Percentiles rank a stretch among this genome's conserved stretches.
Conservation (phyloP, 1,140 invertebrate species). For the Pteromalus puparum region DNA sequence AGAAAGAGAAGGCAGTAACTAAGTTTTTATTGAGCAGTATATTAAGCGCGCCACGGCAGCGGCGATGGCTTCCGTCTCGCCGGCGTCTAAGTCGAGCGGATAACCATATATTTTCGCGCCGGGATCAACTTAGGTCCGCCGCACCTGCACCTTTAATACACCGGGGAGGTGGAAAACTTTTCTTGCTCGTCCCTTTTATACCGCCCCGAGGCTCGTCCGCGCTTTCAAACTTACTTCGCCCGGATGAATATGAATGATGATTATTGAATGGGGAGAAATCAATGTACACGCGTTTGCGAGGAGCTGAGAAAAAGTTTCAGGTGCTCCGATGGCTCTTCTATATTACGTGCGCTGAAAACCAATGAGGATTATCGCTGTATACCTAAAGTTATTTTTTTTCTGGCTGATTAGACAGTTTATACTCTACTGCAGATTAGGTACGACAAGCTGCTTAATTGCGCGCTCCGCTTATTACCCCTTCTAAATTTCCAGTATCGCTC, state of each 20-base stretch:
- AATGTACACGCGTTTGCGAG: constrained; percentile 31
- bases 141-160: constrained; percentile 45
- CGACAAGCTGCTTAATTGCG: constrained; percentile 71
- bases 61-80: constrained; percentile 71
- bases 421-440: constrained; percentile 72
- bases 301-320: background rate
- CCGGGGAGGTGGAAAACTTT: constrained; percentile 41
- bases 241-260: constrained; percentile 53
- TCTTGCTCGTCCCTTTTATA: constrained; percentile 23
- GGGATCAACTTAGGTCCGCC: constrained; percentile 58
- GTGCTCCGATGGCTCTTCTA: background rate
- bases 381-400: too few relatives aligned
- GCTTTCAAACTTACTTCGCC: constrained; percentile 18
- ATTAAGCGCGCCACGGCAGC: constrained; percentile 61
- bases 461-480: constrained; percentile 46
- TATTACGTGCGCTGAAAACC: background rate
- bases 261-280: constrained; percentile 52
- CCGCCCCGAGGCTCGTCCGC: background rate
- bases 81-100: constrained; percentile 71
- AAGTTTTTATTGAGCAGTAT: constrained; percentile 74
- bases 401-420: too few relatives aligned
- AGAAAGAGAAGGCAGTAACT: constrained; percentile 65
- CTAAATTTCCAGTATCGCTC: constrained; percentile 52
- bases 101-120: constrained; percentile 70
- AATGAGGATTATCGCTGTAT: too few relatives aligned